Evolutionary conservation across 1,140 invertebrate species (phyloP).

Genomic region (Drosophila pruinosa): DNA sequence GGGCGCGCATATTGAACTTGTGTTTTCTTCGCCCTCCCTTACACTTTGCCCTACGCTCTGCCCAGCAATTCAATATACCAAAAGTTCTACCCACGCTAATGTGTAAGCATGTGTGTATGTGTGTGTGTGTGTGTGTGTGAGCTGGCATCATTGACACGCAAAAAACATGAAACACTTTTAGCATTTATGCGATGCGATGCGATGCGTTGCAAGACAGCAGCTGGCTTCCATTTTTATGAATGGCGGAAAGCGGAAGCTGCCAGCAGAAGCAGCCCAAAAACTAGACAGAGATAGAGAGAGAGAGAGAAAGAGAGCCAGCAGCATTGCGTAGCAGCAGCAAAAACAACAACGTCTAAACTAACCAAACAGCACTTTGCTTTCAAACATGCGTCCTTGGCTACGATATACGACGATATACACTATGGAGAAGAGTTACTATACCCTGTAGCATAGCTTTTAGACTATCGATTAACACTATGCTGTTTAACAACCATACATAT

Average conservation of each 20-base stretch:
- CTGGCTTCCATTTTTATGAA: slow-evolving; percentile 33
- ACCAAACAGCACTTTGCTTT: too few relatives aligned
- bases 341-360: too few relatives aligned
- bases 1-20: slow-evolving; percentile 35
- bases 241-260: not conserved
- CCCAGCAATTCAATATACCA: not conserved
- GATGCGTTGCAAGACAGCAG: slow-evolving; percentile 15
- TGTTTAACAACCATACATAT: too few relatives aligned
- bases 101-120: not conserved
- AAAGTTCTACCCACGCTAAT: slow-evolving; percentile 1
- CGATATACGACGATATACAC: too few relatives aligned
- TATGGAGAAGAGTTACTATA: too few relatives aligned
- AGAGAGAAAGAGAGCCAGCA: not conserved
- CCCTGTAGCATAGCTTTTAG: too few relatives aligned
- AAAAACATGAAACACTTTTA: slow-evolving; percentile 50
- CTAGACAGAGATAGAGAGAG: not conserved
- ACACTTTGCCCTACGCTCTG: not conserved
- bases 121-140: slow-evolving; percentile 3
- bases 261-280: not conserved
- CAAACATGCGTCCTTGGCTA: too few relatives aligned
- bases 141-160: slow-evolving; percentile 40
- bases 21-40: slow-evolving; percentile 1
- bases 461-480: too few relatives aligned
- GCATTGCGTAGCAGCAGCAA: too few relatives aligned
- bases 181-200: slow-evolving; percentile 31